Conservation (phyloP, 2,888 invertebrate genomes). For the Amphiduros pacificus region DNA sequence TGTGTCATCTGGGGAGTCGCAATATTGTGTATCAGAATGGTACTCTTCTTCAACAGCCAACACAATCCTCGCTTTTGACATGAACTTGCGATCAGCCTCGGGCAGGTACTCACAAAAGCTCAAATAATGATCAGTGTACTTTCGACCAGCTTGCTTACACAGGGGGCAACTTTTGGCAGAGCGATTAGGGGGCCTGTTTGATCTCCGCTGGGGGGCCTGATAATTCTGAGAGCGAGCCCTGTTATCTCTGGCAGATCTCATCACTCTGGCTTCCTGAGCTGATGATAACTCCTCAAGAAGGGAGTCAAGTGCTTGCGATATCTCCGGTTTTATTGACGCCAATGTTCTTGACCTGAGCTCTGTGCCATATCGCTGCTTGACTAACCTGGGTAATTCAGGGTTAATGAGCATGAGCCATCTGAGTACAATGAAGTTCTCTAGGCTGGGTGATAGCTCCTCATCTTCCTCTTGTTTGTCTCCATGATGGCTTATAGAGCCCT, state of each 20-base stretch:
- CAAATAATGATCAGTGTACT: constrained; percentile 24
- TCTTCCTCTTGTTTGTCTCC: constrained; percentile 15
- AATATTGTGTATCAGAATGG: no score
- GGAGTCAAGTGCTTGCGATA: constrained; percentile 29
- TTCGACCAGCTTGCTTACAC: constrained; percentile 27
- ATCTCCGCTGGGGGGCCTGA: no score
- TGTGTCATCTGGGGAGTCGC: no score
- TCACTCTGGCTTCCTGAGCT: constrained; percentile 18
- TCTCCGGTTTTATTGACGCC: constrained; percentile 32
- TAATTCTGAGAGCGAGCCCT: no score
- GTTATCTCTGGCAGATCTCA: no score
- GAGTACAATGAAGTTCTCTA: constrained; percentile 30
- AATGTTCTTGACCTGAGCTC: constrained; percentile 30
- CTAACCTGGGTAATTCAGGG: constrained; percentile 20
- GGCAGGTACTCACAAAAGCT: constrained; percentile 29
- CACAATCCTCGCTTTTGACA: no score
- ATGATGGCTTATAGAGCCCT: constrained; percentile 15
- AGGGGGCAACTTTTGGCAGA: constrained; percentile 25
- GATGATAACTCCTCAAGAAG: constrained; percentile 29
- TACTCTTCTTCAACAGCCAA: no score
- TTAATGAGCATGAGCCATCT: constrained; percentile 29
- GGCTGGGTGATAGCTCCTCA: constrained; percentile 24
- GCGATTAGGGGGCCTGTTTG: no score
- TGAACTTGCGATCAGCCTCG: constrained; percentile 23
- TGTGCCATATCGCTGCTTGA: constrained; percentile 33